Conservation (phyloP, 2,113 vertebrate species). For the Okapia johnstoni region DNA sequence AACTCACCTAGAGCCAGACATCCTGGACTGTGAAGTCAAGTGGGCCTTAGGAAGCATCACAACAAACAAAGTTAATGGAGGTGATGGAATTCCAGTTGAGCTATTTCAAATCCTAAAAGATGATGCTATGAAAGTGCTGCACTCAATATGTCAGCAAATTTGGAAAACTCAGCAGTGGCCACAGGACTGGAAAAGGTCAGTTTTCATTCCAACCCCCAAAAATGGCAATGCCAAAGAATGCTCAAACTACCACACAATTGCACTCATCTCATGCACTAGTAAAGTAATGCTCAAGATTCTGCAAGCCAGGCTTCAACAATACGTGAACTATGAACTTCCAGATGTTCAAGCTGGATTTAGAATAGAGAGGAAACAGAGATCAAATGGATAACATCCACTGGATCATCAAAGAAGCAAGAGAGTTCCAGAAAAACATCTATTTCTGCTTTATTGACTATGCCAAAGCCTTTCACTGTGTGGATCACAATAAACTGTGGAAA, state of each 20-base stretch:
- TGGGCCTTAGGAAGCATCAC: not conserved
- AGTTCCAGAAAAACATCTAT: not conserved
- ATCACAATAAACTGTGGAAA: not conserved
- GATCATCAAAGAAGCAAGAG: not conserved
- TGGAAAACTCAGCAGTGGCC: not conserved
- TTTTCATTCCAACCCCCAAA: not conserved
- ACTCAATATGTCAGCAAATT: not conserved
- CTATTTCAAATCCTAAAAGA: not conserved
- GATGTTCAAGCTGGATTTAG: not conserved
- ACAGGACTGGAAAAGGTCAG: not conserved
- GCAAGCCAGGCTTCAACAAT: not conserved
- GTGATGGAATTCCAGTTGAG: not conserved
- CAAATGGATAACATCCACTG: not conserved
- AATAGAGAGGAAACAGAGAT: not conserved
- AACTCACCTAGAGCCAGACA: not conserved
- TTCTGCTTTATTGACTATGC: not conserved
- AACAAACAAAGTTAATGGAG: not conserved
- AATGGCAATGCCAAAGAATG: not conserved
- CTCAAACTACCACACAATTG: not conserved
- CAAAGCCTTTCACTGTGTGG: not conserved
- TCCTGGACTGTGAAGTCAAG: not conserved
- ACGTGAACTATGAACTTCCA: accelerated
- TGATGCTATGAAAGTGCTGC: not conserved
- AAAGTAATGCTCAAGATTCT: not conserved
- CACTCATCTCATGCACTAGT: not conserved